phyloP scores from a whole-genome alignment of 2,888 invertebrate genomes.

The Allacma fusca region DNA sequence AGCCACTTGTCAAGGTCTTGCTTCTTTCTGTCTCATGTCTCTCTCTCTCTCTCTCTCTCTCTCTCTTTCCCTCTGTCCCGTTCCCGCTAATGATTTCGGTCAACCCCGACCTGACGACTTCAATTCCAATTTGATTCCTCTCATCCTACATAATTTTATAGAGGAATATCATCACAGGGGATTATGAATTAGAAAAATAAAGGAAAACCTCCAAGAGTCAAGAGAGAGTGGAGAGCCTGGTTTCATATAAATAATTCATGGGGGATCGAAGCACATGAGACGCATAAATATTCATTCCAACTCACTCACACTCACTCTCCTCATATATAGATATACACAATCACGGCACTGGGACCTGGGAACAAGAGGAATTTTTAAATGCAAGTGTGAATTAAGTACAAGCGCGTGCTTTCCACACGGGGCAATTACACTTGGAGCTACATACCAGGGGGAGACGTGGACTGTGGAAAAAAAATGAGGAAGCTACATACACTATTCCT shows the following conservation, averaged over 20 bases:
- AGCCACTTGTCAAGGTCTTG: conserved; percentile 5
- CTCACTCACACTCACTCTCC: background rate
- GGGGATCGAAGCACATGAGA: background rate
- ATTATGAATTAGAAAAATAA: background rate
- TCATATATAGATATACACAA: background rate
- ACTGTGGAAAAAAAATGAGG: no score
- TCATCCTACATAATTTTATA: no score
- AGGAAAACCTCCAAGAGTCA: background rate
- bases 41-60: conserved; percentile 9
- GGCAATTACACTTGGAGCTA: background rate
- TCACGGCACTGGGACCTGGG: background rate
- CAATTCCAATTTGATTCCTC: no score
- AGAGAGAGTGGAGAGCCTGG: background rate
- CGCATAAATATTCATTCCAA: background rate
- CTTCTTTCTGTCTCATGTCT: no score
- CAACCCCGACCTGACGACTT: background rate
- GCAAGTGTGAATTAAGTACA: conserved; percentile 9
- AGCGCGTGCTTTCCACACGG: background rate
- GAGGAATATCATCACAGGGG: no score
- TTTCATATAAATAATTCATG: background rate
- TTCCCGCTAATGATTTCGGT: background rate
- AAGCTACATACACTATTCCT: no score
- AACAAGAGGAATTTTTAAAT: background rate
- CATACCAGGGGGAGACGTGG: no score
- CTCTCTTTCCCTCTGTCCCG: background rate